Evolutionary conservation across 2,888 invertebrate species (phyloP), one percentile per base, ranked within the genome.

Genomic region (Xiphydria camelus): DNA sequence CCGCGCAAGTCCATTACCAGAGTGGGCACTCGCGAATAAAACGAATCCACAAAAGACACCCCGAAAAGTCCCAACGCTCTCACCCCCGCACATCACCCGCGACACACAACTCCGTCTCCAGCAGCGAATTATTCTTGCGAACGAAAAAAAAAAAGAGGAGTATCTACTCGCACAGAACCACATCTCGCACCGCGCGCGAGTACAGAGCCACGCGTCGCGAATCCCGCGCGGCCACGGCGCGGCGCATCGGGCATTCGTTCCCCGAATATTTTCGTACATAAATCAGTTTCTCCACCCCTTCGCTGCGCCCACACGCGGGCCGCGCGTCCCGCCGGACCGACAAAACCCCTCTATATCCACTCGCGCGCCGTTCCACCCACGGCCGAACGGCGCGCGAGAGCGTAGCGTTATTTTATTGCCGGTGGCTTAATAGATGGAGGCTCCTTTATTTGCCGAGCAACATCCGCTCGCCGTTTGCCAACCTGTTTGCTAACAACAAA

Each of bases 401-500:
- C 49, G 47, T 60, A 64, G 62, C 60, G 61, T 66, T 70, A 68
- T 68, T 71, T 73, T 71, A 71, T 72, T 70, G 69, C 70, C 66
- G 58, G n/a, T n/a, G n/a, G 64, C 62, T 70, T 73, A 72, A 71
- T 71, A 73, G 72, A 72, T 72, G 69, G 70, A 65, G 62, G 57
- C 68, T 68, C 66, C 62, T 71, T 70, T 68, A 70, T 73, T 72
- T 68, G 63, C 63, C 55, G 57, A 57, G 62, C 66, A 65, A 63
- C 65, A 69, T 67, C 67, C 68, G 66, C 65, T 66, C 61, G 62
- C 67, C 63, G 65, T 70, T 71, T 66, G 67, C 69, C 68, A 72
- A 70, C 71, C 69, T 70, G 70, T 71, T 73, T 69, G 70, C 70
- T 65, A 70, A 68, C 69, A 69, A 71, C 70, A 71, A 73, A 73